Evolutionary conservation across 2,888 invertebrate species (phyloP), one percentile per base, ranked within the genome.

Genomic region (Trachelus tabidus): DNA sequence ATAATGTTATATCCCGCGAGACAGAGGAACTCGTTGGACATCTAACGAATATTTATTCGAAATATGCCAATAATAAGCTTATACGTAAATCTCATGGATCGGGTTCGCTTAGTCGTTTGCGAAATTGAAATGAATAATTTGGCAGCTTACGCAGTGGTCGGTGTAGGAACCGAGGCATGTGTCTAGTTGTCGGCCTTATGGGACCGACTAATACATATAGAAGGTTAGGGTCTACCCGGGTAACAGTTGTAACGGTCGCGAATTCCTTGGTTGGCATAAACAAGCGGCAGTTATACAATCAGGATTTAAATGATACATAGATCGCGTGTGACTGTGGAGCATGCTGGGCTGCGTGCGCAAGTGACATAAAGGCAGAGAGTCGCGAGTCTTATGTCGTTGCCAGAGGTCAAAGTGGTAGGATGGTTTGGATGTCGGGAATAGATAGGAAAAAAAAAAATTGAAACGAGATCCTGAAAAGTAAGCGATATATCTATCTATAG

Each of bases 281-380:
- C 76, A 73, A 74, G 33, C 71, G 73, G 56, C 73, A 68, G 68
- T 68, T 40, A 75, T 78, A 78, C 75, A 79, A 76, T 79, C 79
- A 78, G 78, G 77, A 78, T 81, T 81, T 73, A 69, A 81, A 82
- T 80, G 69, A 77, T 78, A 78, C 76, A 68, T 73, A 77, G 71
- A 31, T 34, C 71, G 71, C 56, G 73, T 74, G 73, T 73, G 73
- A 34, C 77, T 73, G 77, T 68, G 68, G 34, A 34, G 33, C 15
- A 40, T 68, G 75, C 71, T 40, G 69, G 31, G 23, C 73, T 40
- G 69, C 78, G 35, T 69, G 76, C 73, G 75, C 75, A 68, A 71
- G n/a, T 34, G 75, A 35, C 37, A 77, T 9, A 71, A 76, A 74
- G 76, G 37, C 31, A 69, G 56, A 37, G 40, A 74, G 34, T 12